These are phyloP conservation scores for Rallus crepitans DNA, from an alignment of 2,797 vertebrate genomes.

Conservation along the genomic window DNA sequence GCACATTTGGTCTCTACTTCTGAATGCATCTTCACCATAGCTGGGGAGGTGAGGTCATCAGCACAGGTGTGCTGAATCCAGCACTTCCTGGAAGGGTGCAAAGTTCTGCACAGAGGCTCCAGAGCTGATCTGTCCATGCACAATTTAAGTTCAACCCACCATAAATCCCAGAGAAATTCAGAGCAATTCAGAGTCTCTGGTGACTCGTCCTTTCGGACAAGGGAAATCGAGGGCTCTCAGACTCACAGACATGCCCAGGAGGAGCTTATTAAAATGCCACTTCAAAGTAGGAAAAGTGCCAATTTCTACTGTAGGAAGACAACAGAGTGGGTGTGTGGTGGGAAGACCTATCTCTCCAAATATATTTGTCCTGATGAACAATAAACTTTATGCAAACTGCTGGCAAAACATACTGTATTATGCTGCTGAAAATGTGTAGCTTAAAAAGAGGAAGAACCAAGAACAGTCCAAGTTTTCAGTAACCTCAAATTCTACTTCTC, in stretches of 20 bases:
- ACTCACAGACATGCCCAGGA: not conserved
- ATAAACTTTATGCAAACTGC: not conserved
- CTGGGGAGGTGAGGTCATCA: not conserved
- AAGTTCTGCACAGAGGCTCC: not conserved
- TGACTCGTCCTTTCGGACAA: not conserved
- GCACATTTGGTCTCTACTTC: not conserved
- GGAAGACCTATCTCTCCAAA: not conserved
- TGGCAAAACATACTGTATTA: not conserved
- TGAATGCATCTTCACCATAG: not conserved
- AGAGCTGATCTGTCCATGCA: not conserved
- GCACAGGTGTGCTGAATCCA: not conserved
- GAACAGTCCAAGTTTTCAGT: not conserved
- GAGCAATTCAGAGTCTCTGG: no score
- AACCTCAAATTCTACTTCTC: not conserved
- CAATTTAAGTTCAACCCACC: not conserved
- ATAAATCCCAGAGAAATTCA: not conserved
- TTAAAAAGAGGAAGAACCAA: not conserved
- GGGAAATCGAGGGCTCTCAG: not conserved
- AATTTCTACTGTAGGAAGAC: not conserved
- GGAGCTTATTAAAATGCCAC: not conserved
- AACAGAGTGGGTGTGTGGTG: accelerated
- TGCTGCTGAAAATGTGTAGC: not conserved
- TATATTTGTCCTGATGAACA: not conserved
- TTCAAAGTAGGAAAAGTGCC: not conserved
- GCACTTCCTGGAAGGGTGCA: not conserved